phyloP scores from a whole-genome alignment of 2,888 invertebrate genomes.

The Meta bourneti region DNA sequence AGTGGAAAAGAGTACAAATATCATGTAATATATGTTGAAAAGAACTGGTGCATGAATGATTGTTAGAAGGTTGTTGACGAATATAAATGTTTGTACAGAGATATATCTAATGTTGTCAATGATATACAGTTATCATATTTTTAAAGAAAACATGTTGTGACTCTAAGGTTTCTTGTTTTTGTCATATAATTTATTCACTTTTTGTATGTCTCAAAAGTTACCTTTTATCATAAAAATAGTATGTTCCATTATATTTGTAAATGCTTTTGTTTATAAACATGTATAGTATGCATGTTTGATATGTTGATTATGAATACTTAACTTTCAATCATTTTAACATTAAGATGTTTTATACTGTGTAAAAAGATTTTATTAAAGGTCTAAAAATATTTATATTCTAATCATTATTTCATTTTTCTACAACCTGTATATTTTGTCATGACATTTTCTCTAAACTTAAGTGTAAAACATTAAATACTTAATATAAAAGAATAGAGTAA shows the following conservation, averaged over 20 bases:
- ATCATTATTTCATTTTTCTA: background rate
- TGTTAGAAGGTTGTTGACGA: slow-evolving; percentile 21
- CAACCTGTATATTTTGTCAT: background rate
- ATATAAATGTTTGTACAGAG: slow-evolving; percentile 31
- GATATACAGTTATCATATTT: slow-evolving; percentile 24
- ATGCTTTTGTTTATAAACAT: background rate
- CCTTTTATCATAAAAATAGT: background rate
- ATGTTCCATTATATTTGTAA: slow-evolving; percentile 14
- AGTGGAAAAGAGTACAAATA: slow-evolving; percentile 59
- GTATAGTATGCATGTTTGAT: background rate
- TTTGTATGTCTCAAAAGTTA: slow-evolving; percentile 23
- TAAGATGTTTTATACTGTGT: slow-evolving; percentile 27
- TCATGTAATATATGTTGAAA: slow-evolving; percentile 18
- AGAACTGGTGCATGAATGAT: slow-evolving; percentile 11
- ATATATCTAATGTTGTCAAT: slow-evolving; percentile 38
- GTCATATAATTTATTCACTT: slow-evolving; percentile 40
- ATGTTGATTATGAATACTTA: slow-evolving; percentile 29
- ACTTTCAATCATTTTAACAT: slow-evolving; percentile 24
- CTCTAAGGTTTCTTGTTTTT: slow-evolving; percentile 2
- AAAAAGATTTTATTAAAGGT: slow-evolving; percentile 35
- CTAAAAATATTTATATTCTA: slow-evolving; percentile 37
- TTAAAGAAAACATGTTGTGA: slow-evolving; percentile 13
- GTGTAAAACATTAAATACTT: too few species aligned
- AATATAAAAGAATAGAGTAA: too few species aligned
- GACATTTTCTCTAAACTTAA: too few species aligned